Evolutionary conservation across 2,797 vertebrate genomes (phyloP), one percentile per base, ranked within the genome.

Genomic region (Morelia viridis): DNA sequence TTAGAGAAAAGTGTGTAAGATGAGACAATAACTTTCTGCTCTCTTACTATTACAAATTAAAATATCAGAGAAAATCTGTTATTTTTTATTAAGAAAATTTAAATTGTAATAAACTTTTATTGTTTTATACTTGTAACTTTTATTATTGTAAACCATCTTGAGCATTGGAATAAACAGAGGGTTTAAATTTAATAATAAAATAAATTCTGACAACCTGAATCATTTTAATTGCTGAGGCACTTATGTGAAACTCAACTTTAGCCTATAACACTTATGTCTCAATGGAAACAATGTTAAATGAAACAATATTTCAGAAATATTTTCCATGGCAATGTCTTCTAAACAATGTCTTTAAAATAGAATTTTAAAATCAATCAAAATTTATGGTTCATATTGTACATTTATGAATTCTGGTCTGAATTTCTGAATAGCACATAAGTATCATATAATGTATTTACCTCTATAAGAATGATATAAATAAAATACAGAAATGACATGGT

Each of bases 301-400:
- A 95, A 96, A 91, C 41, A 57, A 61, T 56, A 53, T 96, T 96
- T 95, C 5, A 92, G 93, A 95, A 96, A 92, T 93, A 64, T 92
- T 96, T 96, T 95, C 92, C 22, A 19, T 65, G 89, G 89, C 93
- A 94, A 94, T 93, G 46, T 61, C 93, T 90, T 95, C 57, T 94
- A 92, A 95, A 95, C 93, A 96, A 94, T 87, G 91, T 13, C 93
- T 88, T n/a, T 93, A 92, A 91, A 93, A 92, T 83, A 60, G 68
- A 95, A 95, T 95, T 94, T 87, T 80, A 96, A 96, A 96, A 96
- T 94, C 31, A 96, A 91, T 96, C 89, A 95, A 94, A 96, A 94
- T 95, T 91, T 97, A 94, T 93, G 92, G 85, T 94, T 96, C 90
- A 87, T 84, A 80, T 90, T 91, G 95, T 93, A 91, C 90, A 88